phyloP scores from a whole-genome alignment of 2,113 vertebrate species.

The Silurus meridionalis region DNA sequence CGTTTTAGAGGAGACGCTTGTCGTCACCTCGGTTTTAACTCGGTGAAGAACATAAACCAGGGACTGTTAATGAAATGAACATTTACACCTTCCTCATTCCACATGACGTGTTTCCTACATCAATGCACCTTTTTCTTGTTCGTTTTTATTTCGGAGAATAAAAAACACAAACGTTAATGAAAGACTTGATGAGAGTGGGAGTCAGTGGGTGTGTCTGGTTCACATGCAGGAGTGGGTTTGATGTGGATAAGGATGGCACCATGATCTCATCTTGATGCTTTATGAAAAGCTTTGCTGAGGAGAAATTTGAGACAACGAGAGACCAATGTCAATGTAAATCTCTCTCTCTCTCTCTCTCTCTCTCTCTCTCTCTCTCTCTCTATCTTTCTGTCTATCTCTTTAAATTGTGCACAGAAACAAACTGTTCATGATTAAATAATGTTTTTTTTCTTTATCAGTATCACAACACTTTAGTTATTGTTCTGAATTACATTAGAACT shows the following conservation, averaged over 20 bases:
- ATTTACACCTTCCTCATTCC: constrained; percentile 66
- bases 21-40: constrained; percentile 62
- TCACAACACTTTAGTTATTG: not conserved
- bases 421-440: constrained; percentile 59
- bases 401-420: constrained; percentile 69
- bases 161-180: constrained; percentile 73
- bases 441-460: not conserved
- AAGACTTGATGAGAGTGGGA: constrained; percentile 75
- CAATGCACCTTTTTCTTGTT: constrained; percentile 38
- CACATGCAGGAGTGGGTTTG: constrained; percentile 72
- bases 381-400: constrained; percentile 34
- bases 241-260: constrained; percentile 70
- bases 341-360: not conserved
- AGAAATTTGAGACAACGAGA: not conserved
- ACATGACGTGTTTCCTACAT: constrained; percentile 41
- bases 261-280: constrained; percentile 67
- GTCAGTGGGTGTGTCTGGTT: constrained; percentile 74
- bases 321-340: no score
- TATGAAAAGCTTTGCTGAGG: constrained; percentile 72
- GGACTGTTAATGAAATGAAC: constrained; percentile 69
- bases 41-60: constrained; percentile 53
- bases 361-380: not conserved
- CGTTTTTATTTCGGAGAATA: constrained; percentile 36
- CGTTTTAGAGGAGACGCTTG: constrained; percentile 58
- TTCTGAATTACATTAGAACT: no score